These are phyloP conservation scores for Venustaconcha ellipsiformis DNA, from an alignment of 1,140 invertebrate species.

Conservation along the genomic window DNA sequence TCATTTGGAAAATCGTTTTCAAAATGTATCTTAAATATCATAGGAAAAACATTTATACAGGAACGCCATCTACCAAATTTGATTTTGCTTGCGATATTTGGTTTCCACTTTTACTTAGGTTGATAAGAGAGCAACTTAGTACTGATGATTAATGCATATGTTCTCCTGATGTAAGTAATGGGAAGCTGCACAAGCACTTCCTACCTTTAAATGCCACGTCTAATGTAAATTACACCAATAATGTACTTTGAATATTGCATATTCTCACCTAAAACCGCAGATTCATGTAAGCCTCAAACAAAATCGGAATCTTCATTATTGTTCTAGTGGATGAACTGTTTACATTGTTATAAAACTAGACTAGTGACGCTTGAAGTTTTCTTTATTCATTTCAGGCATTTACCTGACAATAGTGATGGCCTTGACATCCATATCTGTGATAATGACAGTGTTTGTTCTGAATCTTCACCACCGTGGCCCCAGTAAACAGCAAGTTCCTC, in stretches of 20 bases:
- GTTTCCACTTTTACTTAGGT: too few species aligned
- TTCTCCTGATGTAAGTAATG: too few species aligned
- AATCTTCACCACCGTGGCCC: slow-evolving; percentile 69
- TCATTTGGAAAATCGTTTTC: too few species aligned
- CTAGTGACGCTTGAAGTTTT: not conserved
- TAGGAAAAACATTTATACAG: too few species aligned
- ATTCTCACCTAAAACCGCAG: not conserved
- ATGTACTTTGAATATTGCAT: not conserved
- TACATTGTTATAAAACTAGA: not conserved
- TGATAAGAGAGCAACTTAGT: too few species aligned
- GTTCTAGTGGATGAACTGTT: not conserved
- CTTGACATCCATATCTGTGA: slow-evolving; percentile 69
- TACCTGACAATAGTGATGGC: slow-evolving; percentile 70
- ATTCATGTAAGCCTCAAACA: not conserved
- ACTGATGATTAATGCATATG: too few species aligned
- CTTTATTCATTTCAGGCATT: slow-evolving; percentile 60
- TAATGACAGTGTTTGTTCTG: slow-evolving; percentile 69
- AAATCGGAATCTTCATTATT: not conserved
- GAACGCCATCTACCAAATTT: too few species aligned
- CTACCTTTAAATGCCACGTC: not conserved
- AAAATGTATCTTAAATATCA: too few species aligned
- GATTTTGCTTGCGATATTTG: too few species aligned
- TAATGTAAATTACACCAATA: not conserved
- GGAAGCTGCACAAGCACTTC: too few species aligned
- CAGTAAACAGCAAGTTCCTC: slow-evolving; percentile 59